Conservation (phyloP, 2,113 vertebrate genomes). For the Pelodiscus sinensis region DNA sequence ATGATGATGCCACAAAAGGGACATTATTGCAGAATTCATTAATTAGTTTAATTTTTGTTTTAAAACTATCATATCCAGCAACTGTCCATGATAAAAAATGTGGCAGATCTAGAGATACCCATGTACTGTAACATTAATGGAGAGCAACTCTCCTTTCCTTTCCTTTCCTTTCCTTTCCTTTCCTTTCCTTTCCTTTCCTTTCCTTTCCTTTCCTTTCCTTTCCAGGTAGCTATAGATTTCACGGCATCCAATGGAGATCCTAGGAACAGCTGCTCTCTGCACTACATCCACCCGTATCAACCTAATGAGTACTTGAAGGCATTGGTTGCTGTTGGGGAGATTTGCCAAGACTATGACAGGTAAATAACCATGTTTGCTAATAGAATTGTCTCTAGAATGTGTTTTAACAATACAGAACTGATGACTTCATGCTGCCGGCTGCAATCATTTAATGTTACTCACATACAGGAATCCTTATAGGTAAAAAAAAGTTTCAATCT, state of each 20-base stretch:
- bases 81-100: neutral
- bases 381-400: conserved; percentile 3
- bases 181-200: neutral
- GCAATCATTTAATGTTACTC: neutral
- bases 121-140: neutral
- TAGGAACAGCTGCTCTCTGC: conserved; percentile 96
- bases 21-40: neutral
- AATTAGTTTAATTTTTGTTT: neutral
- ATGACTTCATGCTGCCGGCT: conserved; percentile 34
- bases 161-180: neutral
- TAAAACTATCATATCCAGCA: neutral
- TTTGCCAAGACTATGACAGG: conserved; percentile 99
- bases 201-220: conserved; percentile 12
- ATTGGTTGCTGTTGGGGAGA: conserved; percentile 96
- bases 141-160: neutral
- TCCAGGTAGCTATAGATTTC: conserved; percentile 97
- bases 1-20: no score
- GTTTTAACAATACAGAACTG: conserved; percentile 25
- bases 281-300: conserved; percentile 98
- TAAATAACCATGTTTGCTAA: conserved; percentile 61
- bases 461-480: neutral
- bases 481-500: neutral
- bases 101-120: neutral
- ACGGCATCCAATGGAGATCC: conserved; percentile 97
- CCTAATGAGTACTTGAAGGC: conserved; percentile 99